Base-by-base conservation (phyloP, 64 coral and sea anemone genomes). In the Dendrophyllia cribrosa region DNA sequence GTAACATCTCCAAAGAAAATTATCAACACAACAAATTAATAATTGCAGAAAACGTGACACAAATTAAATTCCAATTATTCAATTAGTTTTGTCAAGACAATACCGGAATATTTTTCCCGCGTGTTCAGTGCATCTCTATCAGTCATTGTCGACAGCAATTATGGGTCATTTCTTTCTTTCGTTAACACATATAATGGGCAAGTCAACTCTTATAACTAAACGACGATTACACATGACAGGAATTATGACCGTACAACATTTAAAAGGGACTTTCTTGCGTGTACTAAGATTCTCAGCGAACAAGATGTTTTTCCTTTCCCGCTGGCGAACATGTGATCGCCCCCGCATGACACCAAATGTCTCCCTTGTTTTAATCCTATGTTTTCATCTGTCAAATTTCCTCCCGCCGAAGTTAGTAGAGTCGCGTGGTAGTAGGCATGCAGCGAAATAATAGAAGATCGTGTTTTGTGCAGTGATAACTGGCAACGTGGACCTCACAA, bases 31-130 rank as follows among this genome's bases (percentile, higher is more conserved):
- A 51, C 17, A 66, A 50, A 84, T 84, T 84, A 84, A 84, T 84
- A 67, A 84, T 84, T 84, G 80, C 80, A 67, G 61, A 82, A 67
- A 84, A 84, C 62, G 43, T 68, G 44, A 50, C 43, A 9, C 80
- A 63, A 84, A 84, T 84, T 51, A 84, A 84, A 84, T 84, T 83
- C 80, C 80, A 84, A 84, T 84, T 84, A 84, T 67, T 46, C 80
- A 84, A 84, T 84, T 84, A 84, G 62, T 68, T 84, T 68, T 84
- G 80, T 63, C 44, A 67, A 24, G 61, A 84, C 80, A 84, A 67
- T 84, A 67, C 61, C 62, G 66, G 80, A 51, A 23, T 66, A 82
- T 82, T 68, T 84, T 84, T 62, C 80, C 58, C 46, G 17, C 80
- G 62, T 68, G 60, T 84, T 51, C 17, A 20, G 15, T 19, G 15